Evolutionary conservation across 2,888 invertebrate genomes (phyloP).

Genomic region (Amaurobius ferox): DNA sequence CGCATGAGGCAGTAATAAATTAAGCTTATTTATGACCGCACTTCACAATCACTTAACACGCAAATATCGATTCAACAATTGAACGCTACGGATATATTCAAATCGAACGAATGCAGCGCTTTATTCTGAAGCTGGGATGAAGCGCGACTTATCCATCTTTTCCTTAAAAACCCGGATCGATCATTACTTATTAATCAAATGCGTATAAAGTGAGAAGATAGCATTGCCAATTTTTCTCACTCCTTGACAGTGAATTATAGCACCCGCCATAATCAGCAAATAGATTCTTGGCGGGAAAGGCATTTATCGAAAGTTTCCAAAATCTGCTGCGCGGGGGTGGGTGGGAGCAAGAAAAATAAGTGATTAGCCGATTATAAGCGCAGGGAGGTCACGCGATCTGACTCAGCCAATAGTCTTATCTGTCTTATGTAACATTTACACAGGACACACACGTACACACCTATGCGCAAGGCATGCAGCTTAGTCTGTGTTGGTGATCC

Average conservation of each 20-base stretch:
- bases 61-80: no score
- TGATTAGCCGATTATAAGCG: constrained; percentile 62
- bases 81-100: no score
- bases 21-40: no score
- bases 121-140: neutral
- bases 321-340: constrained; percentile 27
- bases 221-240: constrained; percentile 38
- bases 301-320: constrained; percentile 57
- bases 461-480: constrained; percentile 51
- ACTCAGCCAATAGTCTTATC: constrained; percentile 55
- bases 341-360: constrained; percentile 45
- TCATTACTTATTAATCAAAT: constrained; percentile 14
- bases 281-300: constrained; percentile 37
- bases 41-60: no score
- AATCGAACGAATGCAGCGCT: no score
- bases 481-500: constrained; percentile 57
- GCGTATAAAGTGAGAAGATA: constrained; percentile 22
- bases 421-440: constrained; percentile 60
- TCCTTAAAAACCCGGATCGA: neutral
- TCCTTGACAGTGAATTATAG: constrained; percentile 61
- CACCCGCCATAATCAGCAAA: constrained; percentile 62
- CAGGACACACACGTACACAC: constrained; percentile 56
- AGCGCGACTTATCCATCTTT: neutral
- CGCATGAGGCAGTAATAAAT: no score
- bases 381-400: constrained; percentile 59